These are phyloP conservation scores for Neodiprion virginianus DNA, from an alignment of 1,140 invertebrate species.

Conservation along the genomic window DNA sequence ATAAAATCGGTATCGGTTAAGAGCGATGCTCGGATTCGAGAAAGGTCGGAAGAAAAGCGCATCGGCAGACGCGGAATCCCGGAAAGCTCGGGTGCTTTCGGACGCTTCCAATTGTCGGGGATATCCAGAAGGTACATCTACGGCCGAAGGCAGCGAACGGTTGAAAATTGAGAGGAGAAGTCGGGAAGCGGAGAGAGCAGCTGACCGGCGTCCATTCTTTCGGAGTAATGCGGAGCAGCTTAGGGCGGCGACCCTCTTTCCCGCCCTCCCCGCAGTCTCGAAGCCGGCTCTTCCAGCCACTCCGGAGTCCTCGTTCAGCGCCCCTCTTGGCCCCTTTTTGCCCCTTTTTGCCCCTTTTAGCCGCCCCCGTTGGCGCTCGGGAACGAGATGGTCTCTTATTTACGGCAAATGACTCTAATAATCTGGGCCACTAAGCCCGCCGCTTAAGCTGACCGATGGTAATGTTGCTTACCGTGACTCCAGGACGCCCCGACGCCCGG, in stretches of 20 bases:
- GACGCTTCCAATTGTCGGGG: background rate
- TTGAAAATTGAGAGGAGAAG: no score
- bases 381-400: constrained; percentile 11
- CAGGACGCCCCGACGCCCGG: background rate
- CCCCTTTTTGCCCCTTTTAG: constrained; percentile 6
- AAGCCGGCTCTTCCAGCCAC: background rate
- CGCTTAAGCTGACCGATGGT: constrained; percentile 15
- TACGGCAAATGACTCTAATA: constrained; percentile 15
- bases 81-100: background rate
- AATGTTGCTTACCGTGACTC: background rate
- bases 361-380: background rate
- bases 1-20: no score
- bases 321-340: background rate
- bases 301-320: background rate
- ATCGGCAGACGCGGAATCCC: background rate
- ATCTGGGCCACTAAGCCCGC: constrained; percentile 10
- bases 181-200: background rate
- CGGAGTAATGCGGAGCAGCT: background rate
- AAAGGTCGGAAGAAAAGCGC: background rate
- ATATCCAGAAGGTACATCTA: background rate
- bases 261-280: background rate
- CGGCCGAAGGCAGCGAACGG: no score
- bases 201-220: constrained; percentile 4
- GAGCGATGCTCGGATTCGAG: background rate
- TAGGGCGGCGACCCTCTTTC: background rate